These are phyloP conservation scores for Zosterops borbonicus DNA, from an alignment of 2,113 vertebrate genomes.

Conservation along the genomic window DNA sequence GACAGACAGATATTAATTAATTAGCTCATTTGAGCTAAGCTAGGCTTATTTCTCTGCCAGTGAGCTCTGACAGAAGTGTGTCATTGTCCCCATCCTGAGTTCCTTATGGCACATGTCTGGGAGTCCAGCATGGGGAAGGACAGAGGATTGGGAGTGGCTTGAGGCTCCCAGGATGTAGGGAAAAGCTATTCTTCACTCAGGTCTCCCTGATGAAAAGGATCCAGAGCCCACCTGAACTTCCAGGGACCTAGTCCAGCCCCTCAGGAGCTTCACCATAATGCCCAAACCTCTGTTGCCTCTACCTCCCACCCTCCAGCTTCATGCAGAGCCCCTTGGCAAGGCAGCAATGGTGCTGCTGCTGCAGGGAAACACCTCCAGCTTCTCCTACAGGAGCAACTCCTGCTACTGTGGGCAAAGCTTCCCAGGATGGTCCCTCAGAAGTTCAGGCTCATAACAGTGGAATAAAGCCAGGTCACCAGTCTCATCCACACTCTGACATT, in stretches of 20 bases:
- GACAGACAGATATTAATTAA: neutral
- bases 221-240: neutral
- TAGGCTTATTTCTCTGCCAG: neutral
- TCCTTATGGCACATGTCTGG: neutral
- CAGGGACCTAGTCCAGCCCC: neutral
- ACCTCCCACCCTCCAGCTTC: neutral
- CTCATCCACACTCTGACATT: conserved; percentile 28
- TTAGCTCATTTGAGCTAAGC: neutral
- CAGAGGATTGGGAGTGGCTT: neutral
- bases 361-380: neutral
- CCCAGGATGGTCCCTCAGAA: neutral
- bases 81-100: neutral
- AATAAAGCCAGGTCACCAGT: neutral
- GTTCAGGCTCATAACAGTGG: neutral
- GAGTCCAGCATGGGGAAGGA: neutral
- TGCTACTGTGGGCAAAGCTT: neutral
- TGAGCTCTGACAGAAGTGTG: neutral
- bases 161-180: neutral
- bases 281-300: neutral
- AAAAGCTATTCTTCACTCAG: neutral
- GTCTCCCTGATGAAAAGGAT: neutral
- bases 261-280: neutral
- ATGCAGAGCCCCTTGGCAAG: neutral
- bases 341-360: neutral
- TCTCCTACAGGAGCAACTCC: neutral